Evolutionary conservation across 2,888 invertebrate species (phyloP).

Genomic region (Acholoe squamosa): DNA sequence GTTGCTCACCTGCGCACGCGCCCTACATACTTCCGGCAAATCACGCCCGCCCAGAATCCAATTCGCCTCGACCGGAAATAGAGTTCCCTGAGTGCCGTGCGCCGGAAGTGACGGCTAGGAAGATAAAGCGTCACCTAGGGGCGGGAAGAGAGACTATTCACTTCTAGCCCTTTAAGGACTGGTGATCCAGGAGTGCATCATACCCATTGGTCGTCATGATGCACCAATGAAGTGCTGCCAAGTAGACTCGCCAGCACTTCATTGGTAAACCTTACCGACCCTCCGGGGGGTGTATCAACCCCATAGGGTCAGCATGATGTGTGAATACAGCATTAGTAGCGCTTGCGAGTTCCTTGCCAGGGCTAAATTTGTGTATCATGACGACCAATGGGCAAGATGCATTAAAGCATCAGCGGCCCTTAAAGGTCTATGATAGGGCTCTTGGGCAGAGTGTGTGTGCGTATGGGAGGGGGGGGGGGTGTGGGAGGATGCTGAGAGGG

Average conservation of each 20-base stretch:
- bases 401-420: no score
- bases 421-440: background rate
- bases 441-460: background rate
- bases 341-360: no score
- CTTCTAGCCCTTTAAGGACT: background rate
- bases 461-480: background rate
- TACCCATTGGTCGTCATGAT: no score
- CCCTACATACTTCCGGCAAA: conserved; percentile 36
- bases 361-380: no score
- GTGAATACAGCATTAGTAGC: no score
- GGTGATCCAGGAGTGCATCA: no score
- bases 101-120: conserved; percentile 16
- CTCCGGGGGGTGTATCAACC: no score
- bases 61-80: conserved; percentile 48
- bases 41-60: conserved; percentile 42
- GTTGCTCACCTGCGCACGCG: conserved; percentile 22
- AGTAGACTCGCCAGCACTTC: no score
- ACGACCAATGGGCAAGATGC: no score
- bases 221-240: no score
- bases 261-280: no score
- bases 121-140: conserved; percentile 26
- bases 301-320: no score
- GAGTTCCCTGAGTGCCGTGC: conserved; percentile 33
- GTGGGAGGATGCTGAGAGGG: background rate
- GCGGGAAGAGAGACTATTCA: background rate